A percentile compares a stretch with the other conserved stretches of the same genome.
These are phyloP conservation scores for Peribatodes rhomboidaria DNA, from an alignment of 2,888 invertebrate genomes.

Conservation along the genomic window DNA sequence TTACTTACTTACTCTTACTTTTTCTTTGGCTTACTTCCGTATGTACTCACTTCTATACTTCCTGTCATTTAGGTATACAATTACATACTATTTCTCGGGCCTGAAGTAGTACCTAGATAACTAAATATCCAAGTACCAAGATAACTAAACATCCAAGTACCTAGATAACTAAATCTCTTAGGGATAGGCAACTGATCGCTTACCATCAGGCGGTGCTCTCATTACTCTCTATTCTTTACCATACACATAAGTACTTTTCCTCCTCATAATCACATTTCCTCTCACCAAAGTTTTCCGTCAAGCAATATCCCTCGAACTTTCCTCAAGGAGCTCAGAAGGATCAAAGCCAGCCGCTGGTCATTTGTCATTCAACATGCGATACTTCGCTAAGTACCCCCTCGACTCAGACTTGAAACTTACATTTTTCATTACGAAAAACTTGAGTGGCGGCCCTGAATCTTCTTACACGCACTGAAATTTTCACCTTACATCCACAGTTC, in stretches of 20 bases:
- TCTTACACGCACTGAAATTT: constrained; percentile 24
- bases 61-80: no score
- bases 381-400: constrained; percentile 66
- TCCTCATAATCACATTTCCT: constrained; percentile 32
- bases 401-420: constrained; percentile 70
- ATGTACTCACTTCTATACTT: no score
- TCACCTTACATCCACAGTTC: constrained; percentile 11
- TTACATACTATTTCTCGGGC: no score
- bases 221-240: neutral
- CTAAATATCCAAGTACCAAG: no score
- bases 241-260: neutral
- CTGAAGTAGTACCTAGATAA: no score
- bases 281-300: constrained; percentile 38
- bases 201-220: no score
- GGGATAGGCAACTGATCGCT: no score
- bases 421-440: constrained; percentile 74
- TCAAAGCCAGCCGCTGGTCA: constrained; percentile 62
- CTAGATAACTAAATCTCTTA: no score
- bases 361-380: constrained; percentile 82
- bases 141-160: no score
- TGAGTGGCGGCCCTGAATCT: constrained; percentile 50
- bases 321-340: constrained; percentile 50
- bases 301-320: constrained; percentile 35
- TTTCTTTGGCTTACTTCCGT: no score
- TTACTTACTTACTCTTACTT: no score